A percentile compares a stretch with the other conserved stretches of the same genome.
These are phyloP conservation scores for Ashinkailepas kermadecensis DNA, from an alignment of 2,888 invertebrate species.

Conservation along the genomic window DNA sequence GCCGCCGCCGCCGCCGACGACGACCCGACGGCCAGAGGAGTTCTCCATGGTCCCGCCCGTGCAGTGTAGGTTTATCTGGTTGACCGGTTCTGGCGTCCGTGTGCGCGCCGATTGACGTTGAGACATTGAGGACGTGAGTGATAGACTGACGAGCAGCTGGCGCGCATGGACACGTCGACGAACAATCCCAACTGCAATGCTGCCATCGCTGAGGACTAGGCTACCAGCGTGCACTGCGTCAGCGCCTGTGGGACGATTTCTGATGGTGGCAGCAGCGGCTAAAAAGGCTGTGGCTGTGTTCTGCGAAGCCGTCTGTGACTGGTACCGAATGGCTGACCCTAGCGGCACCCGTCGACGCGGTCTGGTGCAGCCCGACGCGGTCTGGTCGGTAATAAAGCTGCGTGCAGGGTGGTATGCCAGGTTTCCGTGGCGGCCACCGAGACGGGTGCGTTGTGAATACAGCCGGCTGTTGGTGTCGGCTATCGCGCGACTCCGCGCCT, in stretches of 20 bases:
- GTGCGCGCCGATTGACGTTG: not conserved
- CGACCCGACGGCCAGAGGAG: not conserved
- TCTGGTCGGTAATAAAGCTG: not conserved
- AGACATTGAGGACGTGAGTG: not conserved
- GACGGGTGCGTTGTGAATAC: too few relatives aligned
- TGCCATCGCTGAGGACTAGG: not conserved
- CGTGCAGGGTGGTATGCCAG: too few relatives aligned
- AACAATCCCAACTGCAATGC: not conserved
- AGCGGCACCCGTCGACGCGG: not conserved
- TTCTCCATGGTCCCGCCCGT: not conserved
- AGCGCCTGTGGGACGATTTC: not conserved
- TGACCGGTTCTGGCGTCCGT: not conserved
- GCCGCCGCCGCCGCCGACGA: not conserved
- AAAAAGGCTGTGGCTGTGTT: not conserved
- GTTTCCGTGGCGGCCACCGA: too few relatives aligned
- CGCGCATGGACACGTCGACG: not conserved
- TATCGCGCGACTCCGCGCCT: not conserved
- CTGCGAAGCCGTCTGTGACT: not conserved
- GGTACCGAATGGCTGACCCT: not conserved
- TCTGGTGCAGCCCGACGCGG: not conserved
- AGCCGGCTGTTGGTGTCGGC: not conserved
- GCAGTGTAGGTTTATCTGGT: not conserved
- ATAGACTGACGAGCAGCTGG: not conserved
- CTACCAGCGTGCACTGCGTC: not conserved
- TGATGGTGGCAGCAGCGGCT: not conserved